Evolutionary conservation across 2,797 vertebrate species (phyloP).

Genomic region (Acanthornis magna): DNA sequence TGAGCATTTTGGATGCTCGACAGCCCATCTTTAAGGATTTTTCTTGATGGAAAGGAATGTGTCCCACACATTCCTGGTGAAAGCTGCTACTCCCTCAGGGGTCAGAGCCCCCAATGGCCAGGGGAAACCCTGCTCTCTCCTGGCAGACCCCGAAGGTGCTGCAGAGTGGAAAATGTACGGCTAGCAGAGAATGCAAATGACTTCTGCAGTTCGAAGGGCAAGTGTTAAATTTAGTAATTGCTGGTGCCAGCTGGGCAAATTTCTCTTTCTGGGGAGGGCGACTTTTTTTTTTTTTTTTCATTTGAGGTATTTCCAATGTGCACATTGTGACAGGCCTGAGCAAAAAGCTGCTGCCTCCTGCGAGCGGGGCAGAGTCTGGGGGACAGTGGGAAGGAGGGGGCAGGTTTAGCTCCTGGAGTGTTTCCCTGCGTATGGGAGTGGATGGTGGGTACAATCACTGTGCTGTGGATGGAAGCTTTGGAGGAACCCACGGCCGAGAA

Average conservation of each 20-base stretch:
- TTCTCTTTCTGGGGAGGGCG: conserved; percentile 15
- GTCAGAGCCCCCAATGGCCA: neutral
- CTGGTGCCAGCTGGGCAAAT: conserved; percentile 53
- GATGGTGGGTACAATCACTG: conserved; percentile 24
- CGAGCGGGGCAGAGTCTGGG: neutral
- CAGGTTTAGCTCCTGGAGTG: neutral
- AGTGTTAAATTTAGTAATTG: conserved; percentile 12
- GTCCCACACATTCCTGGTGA: neutral
- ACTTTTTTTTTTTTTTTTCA: neutral
- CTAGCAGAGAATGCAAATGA: neutral
- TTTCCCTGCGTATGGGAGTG: neutral
- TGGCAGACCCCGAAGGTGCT: neutral
- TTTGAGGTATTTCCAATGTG: conserved; percentile 16
- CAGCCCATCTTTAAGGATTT: neutral
- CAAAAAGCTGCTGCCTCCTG: conserved; percentile 67
- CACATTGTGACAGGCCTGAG: conserved; percentile 47
- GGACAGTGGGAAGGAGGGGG: neutral
- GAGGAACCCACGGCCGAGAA: neutral
- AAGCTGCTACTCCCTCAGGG: neutral
- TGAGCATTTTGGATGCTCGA: neutral
- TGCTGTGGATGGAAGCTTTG: conserved; percentile 15
- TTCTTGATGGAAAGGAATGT: neutral
- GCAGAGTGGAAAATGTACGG: neutral
- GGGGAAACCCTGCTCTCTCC: neutral
- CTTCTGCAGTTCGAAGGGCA: neutral